phyloP scores from a whole-genome alignment of 2,797 vertebrate genomes.

The Protosalanx chinensis region DNA sequence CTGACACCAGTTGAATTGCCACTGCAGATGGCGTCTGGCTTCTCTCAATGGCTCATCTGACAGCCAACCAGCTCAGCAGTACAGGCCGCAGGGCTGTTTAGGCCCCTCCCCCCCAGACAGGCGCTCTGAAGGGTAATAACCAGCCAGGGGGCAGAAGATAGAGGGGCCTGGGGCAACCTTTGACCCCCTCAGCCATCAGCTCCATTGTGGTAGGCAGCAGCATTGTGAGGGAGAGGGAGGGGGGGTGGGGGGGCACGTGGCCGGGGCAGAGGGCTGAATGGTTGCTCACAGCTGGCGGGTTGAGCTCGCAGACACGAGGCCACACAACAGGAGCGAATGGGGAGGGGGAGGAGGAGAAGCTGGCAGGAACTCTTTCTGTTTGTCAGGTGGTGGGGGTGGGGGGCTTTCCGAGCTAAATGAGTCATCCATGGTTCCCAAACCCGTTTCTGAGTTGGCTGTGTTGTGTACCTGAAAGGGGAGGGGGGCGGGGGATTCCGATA shows the following conservation, averaged over 20 bases:
- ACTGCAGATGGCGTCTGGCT: constrained; percentile 73
- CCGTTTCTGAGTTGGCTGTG: constrained; percentile 1
- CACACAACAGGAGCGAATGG: constrained; percentile 49
- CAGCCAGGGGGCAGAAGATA: constrained; percentile 50
- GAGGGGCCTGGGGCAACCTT: constrained; percentile 58
- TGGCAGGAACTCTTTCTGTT: constrained; percentile 35
- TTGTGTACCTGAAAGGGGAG: too few species aligned
- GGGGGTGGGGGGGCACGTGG: constrained; percentile 61
- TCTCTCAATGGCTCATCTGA: constrained; percentile 71
- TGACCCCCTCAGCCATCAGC: constrained; percentile 65
- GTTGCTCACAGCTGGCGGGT: constrained; percentile 69
- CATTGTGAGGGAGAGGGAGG: constrained; percentile 59
- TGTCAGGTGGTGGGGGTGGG: constrained; percentile 38
- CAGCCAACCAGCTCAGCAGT: constrained; percentile 65
- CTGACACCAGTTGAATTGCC: constrained; percentile 39
- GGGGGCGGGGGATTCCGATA: constrained; percentile 22
- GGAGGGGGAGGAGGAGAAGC: constrained; percentile 46
- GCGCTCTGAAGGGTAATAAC: constrained; percentile 65
- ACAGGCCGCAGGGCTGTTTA: constrained; percentile 69
- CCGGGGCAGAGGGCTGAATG: constrained; percentile 65
- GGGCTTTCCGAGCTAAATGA: constrained; percentile 51
- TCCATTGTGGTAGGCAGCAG: constrained; percentile 69
- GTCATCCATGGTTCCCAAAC: constrained; percentile 44
- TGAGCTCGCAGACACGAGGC: constrained; percentile 65
- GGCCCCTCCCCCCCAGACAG: constrained; percentile 60